Evolutionary conservation across 1,140 invertebrate species (phyloP).

Genomic region (Polypedilum vanderplanki): DNA sequence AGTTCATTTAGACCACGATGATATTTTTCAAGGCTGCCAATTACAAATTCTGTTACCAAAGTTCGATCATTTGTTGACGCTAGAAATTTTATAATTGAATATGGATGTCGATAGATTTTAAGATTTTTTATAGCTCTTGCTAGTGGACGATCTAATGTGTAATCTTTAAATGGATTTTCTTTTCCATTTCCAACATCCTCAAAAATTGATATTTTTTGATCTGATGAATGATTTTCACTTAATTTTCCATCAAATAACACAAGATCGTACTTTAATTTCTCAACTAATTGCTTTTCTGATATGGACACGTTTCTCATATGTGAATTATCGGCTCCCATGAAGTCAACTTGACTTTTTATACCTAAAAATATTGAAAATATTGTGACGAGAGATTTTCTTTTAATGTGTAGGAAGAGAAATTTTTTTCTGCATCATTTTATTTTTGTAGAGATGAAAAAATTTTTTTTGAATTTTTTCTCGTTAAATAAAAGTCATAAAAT

Average conservation of each 20-base stretch:
- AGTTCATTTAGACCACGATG: conserved; percentile 56
- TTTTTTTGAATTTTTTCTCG: too few species aligned
- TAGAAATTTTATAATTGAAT: conserved; percentile 66
- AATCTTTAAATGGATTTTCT: background rate
- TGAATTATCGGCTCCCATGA: background rate
- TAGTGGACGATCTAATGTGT: background rate
- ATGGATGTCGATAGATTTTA: conserved; percentile 69
- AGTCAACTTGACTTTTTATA: too few species aligned
- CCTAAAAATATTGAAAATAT: too few species aligned
- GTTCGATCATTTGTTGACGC: conserved; percentile 59
- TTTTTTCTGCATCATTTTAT: too few species aligned
- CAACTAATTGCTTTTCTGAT: background rate
- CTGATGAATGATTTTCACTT: background rate
- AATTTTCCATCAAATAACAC: background rate
- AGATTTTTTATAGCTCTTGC: conserved; percentile 47
- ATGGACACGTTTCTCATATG: background rate
- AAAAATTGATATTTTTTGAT: conserved; percentile 15
- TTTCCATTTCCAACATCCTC: background rate
- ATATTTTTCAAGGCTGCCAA: conserved; percentile 55
- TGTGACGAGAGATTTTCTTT: too few species aligned
- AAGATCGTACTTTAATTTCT: background rate
- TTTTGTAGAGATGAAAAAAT: too few species aligned
- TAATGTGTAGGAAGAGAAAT: too few species aligned
- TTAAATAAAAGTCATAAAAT: too few species aligned
- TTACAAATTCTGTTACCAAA: conserved; percentile 68